phyloP scores from a whole-genome alignment of 2,888 invertebrate species.

The Acleris literana region DNA sequence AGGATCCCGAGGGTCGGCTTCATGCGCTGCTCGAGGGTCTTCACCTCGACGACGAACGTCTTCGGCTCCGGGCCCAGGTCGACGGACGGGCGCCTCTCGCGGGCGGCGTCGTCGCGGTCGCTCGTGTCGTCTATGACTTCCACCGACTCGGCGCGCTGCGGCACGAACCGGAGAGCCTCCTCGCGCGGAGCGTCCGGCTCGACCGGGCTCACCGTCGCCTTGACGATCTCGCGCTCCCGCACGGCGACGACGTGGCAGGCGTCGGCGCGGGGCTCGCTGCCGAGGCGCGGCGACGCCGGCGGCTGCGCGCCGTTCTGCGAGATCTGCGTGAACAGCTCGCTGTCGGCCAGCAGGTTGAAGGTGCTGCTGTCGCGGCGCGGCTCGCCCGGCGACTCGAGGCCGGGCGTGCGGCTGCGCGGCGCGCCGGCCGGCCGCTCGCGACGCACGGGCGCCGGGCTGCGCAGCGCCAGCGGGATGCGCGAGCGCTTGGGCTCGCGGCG shows the following conservation, averaged over 20 bases:
- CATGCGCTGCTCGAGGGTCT: constrained; percentile 66
- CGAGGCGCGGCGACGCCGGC: constrained; percentile 23
- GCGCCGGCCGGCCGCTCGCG: constrained; percentile 47
- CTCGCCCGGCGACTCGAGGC: constrained; percentile 50
- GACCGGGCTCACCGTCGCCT: constrained; percentile 84
- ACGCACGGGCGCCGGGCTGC: constrained; percentile 61
- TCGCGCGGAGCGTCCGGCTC: constrained; percentile 74
- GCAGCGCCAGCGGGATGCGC: constrained; percentile 71
- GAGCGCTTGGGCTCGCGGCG: constrained; percentile 71
- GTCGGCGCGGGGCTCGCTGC: constrained; percentile 41
- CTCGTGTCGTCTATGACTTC: constrained; percentile 79
- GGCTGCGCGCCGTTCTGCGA: constrained; percentile 75
- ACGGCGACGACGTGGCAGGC: constrained; percentile 86
- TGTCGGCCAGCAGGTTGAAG: constrained; percentile 86
- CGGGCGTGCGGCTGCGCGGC: constrained; percentile 65
- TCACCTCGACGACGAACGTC: constrained; percentile 72
- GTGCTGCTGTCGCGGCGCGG: constrained; percentile 81
- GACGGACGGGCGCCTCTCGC: constrained; percentile 45
- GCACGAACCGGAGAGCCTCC: constrained; percentile 80
- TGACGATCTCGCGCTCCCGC: constrained; percentile 87
- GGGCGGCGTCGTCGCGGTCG: constrained; percentile 54
- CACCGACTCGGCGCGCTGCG: constrained; percentile 81
- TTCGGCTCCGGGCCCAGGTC: constrained; percentile 63
- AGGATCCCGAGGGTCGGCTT: constrained; percentile 68
- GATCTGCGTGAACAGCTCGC: constrained; percentile 87